Evolutionary conservation across 2,888 invertebrate species (phyloP), one percentile per base, ranked within the genome.

Genomic region (Erpobdella octoculata): DNA sequence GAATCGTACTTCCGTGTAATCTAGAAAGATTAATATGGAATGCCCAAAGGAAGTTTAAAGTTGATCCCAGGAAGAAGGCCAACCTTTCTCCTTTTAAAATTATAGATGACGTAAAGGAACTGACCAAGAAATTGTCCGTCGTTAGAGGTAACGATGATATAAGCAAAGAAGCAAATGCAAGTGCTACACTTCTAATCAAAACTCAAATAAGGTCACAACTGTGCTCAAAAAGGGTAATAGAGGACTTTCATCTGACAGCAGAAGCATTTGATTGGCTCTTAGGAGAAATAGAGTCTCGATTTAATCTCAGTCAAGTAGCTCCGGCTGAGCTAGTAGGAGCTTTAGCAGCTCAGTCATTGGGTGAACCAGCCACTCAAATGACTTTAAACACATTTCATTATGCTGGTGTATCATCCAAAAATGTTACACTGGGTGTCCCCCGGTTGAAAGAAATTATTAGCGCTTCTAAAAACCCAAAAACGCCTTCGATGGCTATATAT

Each of bases 301-400:
- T 99, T 87, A 93, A 95, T 82, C 96, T 97, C 83, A 94, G 97
- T 0, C 95, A 94, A 85, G 91, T 83, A 8, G 86, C 86, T 75
- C 97, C 98, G 0, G 98, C 98, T 71, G 98, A 99, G 85, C 98
- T 99, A 98, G 97, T 98, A 0, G 98, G 98, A 18, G 96, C 98
- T 0, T 84, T 99, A 76, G 98, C 98, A 66, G 98, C 98, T 1
- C 98, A 99, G 85, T 94, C 94, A 75, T 89, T 99, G 36, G 98
- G 98, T 79, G 98, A 99, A 82, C 98, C 98, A 12, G 98, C 98
- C 78, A 99, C 98, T 74, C 95, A 98, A 87, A 83, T 83, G 83
- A 83, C 83, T 74, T 86, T 98, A 83, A 98, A 99, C 85, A 99
- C 98, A 87, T 99, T 99, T 90, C 98, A 99, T 87, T 98, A 96